Evolutionary conservation across 2,113 vertebrate genomes (phyloP).

Genomic region (Podiceps cristatus): DNA sequence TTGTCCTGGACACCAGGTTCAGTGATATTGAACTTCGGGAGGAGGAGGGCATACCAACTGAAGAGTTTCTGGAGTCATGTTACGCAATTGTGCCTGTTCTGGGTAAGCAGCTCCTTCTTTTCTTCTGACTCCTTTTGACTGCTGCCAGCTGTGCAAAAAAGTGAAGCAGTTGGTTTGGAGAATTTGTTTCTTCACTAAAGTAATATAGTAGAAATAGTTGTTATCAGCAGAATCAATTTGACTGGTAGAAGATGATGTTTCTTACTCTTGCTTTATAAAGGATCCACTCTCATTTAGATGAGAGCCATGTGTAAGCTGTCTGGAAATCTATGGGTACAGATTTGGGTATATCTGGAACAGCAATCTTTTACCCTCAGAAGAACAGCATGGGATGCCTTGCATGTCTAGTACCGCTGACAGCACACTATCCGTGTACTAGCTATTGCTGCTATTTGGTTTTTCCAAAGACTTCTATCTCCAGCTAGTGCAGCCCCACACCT

Average conservation of each 20-base stretch:
- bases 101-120: constrained; percentile 79
- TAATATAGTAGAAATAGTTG: background rate
- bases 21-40: constrained; percentile 95
- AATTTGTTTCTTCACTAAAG: background rate
- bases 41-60: constrained; percentile 93
- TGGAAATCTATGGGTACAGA: background rate
- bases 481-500: background rate
- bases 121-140: background rate
- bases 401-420: background rate
- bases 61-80: constrained; percentile 95
- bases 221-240: background rate
- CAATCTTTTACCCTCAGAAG: background rate
- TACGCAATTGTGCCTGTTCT: constrained; percentile 97
- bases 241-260: background rate
- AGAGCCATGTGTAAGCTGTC: background rate
- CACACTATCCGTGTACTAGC: background rate
- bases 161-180: background rate
- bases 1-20: constrained; percentile 82
- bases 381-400: background rate
- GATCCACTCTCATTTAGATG: background rate
- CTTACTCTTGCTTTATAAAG: background rate
- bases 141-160: background rate
- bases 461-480: background rate
- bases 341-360: background rate
- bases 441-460: background rate